Conservation (phyloP, 1,140 invertebrate genomes). For the Neodiprion virginianus region DNA sequence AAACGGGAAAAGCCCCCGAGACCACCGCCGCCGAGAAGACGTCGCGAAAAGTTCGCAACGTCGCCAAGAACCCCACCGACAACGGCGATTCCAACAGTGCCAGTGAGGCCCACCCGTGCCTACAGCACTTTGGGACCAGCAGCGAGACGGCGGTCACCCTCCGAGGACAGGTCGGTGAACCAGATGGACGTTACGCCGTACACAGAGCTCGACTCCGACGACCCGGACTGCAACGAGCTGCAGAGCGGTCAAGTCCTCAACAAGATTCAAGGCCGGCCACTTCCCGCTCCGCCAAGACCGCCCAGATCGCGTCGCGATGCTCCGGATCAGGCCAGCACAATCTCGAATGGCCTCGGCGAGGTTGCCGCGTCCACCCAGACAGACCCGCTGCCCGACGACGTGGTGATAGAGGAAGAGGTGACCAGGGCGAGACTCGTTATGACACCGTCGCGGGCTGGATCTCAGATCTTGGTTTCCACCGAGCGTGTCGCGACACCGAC, state of each 20-base stretch:
- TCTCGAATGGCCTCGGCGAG: conserved; percentile 61
- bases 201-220: conserved; percentile 67
- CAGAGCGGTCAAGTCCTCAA: conserved; percentile 74
- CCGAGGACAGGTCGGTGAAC: conserved; percentile 27
- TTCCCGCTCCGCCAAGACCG: conserved; percentile 82
- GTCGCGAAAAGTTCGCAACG: conserved; percentile 61
- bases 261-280: conserved; percentile 80
- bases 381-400: conserved; percentile 79
- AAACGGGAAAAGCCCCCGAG: conserved; percentile 65
- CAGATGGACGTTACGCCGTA: conserved; percentile 62
- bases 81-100: conserved; percentile 33
- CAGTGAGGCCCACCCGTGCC: conserved; percentile 66
- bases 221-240: conserved; percentile 65
- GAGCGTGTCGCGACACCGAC: conserved; percentile 50
- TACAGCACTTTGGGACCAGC: conserved; percentile 73
- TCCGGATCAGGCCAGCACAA: conserved; percentile 38
- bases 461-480: conserved; percentile 55
- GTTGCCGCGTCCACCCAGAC: conserved; percentile 81
- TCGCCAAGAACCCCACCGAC: conserved; percentile 47
- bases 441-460: conserved; percentile 50
- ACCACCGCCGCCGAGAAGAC: conserved; percentile 65
- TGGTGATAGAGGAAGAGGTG: conserved; percentile 66
- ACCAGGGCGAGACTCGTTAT: conserved; percentile 53
- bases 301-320: conserved; percentile 64
- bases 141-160: conserved; percentile 51